These are phyloP conservation scores for Caerostris darwini DNA, from an alignment of 1,140 invertebrate species.

Conservation along the genomic window DNA sequence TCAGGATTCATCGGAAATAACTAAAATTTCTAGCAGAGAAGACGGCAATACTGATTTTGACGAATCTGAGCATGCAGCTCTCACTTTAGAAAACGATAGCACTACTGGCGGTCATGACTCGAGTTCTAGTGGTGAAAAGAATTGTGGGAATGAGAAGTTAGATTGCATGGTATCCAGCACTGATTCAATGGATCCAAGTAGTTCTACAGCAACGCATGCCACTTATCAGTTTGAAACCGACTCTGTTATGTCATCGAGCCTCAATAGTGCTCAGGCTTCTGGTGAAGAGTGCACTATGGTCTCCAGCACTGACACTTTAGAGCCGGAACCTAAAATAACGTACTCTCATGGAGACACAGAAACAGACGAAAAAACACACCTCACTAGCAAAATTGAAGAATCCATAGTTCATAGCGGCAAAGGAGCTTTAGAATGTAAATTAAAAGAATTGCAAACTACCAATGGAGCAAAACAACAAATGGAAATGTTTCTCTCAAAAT, in stretches of 20 bases:
- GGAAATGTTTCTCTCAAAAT: slow-evolving; percentile 76
- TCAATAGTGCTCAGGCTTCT: slow-evolving; percentile 85
- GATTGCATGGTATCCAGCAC: slow-evolving; percentile 87
- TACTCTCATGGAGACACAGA: slow-evolving; percentile 52
- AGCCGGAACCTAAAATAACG: slow-evolving; percentile 80
- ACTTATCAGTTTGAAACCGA: slow-evolving; percentile 88
- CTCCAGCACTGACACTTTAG: slow-evolving; percentile 87
- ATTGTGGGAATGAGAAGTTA: slow-evolving; percentile 56
- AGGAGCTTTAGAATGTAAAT: slow-evolving; percentile 61
- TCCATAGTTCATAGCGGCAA: not conserved
- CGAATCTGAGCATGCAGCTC: slow-evolving; percentile 67
- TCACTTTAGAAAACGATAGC: slow-evolving; percentile 48
- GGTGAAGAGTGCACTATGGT: slow-evolving; percentile 88
- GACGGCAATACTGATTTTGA: slow-evolving; percentile 78
- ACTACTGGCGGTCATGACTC: slow-evolving; percentile 69
- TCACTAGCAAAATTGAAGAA: not conserved
- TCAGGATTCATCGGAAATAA: slow-evolving; percentile 42
- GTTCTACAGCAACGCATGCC: slow-evolving; percentile 88
- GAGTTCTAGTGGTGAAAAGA: slow-evolving; percentile 75
- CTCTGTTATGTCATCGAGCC: slow-evolving; percentile 90
- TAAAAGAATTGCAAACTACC: slow-evolving; percentile 41
- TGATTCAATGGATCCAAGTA: slow-evolving; percentile 81
- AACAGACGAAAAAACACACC: slow-evolving; percentile 21
- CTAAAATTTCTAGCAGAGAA: slow-evolving; percentile 37
- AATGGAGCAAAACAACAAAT: slow-evolving; percentile 70